phyloP scores from a whole-genome alignment of 2,113 vertebrate genomes.

The Cepphus grylle region DNA sequence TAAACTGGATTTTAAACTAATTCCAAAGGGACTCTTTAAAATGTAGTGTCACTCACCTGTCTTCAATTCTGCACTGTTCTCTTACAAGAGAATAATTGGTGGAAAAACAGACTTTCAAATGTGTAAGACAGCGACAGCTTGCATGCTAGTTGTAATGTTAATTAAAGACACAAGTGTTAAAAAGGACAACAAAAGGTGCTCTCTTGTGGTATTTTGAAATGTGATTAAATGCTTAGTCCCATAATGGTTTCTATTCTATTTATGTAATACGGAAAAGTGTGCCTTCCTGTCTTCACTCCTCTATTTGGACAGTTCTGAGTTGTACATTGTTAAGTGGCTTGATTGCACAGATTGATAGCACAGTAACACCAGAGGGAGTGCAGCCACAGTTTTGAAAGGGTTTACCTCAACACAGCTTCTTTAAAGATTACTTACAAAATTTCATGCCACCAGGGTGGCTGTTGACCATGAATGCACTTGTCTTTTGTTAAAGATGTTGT shows the following conservation, averaged over 20 bases:
- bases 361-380: background rate
- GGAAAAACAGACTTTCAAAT: background rate
- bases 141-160: background rate
- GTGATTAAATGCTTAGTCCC: background rate
- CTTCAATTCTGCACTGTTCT: background rate
- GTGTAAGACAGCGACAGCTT: background rate
- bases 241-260: background rate
- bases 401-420: background rate
- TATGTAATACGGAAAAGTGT: background rate
- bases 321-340: background rate
- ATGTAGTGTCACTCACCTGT: background rate
- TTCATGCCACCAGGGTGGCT: background rate
- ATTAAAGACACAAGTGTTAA: background rate
- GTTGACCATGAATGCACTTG: background rate
- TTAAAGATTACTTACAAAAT: background rate
- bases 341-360: background rate
- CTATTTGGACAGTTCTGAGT: background rate
- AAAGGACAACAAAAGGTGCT: background rate
- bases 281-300: background rate
- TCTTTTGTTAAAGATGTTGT: background rate
- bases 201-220: background rate
- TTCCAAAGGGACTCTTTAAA: background rate
- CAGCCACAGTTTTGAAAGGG: background rate
- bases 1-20: background rate
- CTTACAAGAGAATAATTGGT: background rate